These are phyloP conservation scores for Clarias magur DNA, from an alignment of 2,113 vertebrate species.

Conservation along the genomic window DNA sequence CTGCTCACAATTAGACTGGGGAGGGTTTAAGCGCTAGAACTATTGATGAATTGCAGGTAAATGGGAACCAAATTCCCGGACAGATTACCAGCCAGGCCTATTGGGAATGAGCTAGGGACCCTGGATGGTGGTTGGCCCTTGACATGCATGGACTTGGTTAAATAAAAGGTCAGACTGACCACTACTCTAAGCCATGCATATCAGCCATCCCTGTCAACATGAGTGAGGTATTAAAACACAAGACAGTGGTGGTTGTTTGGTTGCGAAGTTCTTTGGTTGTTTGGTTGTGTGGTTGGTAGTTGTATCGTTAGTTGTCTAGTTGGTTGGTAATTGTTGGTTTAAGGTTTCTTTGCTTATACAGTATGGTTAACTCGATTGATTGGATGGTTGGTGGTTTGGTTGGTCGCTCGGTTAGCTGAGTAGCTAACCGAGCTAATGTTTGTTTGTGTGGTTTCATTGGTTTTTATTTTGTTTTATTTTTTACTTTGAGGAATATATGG, in stretches of 20 bases:
- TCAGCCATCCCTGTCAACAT: not conserved
- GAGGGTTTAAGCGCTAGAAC: constrained; percentile 2
- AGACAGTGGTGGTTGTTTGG: not conserved
- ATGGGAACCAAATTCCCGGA: not conserved
- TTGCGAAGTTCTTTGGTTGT: not conserved
- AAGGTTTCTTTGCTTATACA: not conserved
- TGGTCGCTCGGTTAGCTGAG: not conserved
- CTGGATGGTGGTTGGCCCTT: not conserved
- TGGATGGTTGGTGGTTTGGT: not conserved
- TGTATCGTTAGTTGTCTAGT: not conserved
- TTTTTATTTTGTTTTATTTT: not conserved
- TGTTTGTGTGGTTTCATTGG: not conserved
- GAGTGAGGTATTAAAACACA: not conserved
- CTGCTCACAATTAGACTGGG: constrained; percentile 50
- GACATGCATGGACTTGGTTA: not conserved
- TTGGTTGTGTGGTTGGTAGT: not conserved
- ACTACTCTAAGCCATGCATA: not conserved
- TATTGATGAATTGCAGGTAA: constrained; percentile 1
- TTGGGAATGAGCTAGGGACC: not conserved
- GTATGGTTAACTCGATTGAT: not conserved
- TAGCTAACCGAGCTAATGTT: no score
- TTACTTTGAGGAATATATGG: not conserved
- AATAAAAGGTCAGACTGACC: not conserved
- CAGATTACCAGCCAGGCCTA: not conserved
- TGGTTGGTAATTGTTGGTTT: not conserved